These are phyloP conservation scores for Xiphophorus couchianus DNA, from an alignment of 2,113 vertebrate genomes.

Conservation along the genomic window DNA sequence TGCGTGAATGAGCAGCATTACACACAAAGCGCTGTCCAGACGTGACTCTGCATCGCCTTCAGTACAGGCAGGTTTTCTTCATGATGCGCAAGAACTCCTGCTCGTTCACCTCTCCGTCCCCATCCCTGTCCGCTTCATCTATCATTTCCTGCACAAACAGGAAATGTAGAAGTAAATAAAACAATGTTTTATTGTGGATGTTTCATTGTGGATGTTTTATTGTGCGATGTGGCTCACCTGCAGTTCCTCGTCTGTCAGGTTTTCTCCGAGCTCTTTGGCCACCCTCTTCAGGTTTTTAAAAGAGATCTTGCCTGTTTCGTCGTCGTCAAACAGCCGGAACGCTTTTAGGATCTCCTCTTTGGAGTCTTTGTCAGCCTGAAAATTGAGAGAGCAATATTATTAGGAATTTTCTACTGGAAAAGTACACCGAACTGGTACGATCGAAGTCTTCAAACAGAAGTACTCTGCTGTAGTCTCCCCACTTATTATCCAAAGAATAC, in stretches of 20 bases:
- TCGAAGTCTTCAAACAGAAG: background rate
- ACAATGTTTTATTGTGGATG: background rate
- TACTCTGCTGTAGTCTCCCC: background rate
- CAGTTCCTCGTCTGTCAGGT: constrained; percentile 92
- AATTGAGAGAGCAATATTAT: background rate
- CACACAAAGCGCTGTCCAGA: constrained; percentile 13
- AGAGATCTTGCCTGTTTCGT: constrained; percentile 94
- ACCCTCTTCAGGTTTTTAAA: constrained; percentile 93
- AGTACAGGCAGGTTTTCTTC: constrained; percentile 95
- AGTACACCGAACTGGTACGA: background rate
- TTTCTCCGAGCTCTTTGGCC: constrained; percentile 91
- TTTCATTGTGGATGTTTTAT: background rate
- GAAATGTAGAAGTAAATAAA: constrained; percentile 2
- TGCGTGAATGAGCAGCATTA: constrained; percentile 39
- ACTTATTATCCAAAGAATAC: background rate
- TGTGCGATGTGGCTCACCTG: constrained; percentile 77
- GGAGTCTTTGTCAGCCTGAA: constrained; percentile 92
- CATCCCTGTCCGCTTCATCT: constrained; percentile 90
- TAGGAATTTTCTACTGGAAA: background rate
- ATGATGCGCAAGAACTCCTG: constrained; percentile 94
- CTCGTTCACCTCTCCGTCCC: constrained; percentile 94
- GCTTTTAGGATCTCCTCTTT: constrained; percentile 96
- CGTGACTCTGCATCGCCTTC: constrained; percentile 50
- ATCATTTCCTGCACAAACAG: constrained; percentile 89
- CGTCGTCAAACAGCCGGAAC: constrained; percentile 92